Percentiles rank a stretch among this genome's conserved stretches.
Conservation (phyloP, 2,113 vertebrate species). For the Triplophysa siluroides region DNA sequence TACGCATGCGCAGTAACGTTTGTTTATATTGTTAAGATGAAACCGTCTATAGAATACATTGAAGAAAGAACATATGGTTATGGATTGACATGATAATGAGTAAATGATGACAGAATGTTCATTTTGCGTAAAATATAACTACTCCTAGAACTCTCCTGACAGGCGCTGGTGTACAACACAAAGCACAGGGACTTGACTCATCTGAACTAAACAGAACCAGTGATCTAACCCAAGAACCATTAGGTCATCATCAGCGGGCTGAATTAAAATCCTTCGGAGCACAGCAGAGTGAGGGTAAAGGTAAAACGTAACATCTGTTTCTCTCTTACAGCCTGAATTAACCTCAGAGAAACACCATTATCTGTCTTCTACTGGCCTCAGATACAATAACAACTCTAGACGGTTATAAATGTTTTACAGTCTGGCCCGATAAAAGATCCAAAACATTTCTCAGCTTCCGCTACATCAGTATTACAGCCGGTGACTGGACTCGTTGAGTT, state of each 20-base stretch:
- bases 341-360: not conserved
- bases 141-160: not conserved
- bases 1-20: too few species aligned
- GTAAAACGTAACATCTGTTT: slow-evolving; percentile 23
- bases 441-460: slow-evolving; percentile 3
- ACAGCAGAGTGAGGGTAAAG: not conserved
- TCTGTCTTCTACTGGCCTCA: slow-evolving; percentile 1
- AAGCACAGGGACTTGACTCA: not conserved
- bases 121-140: too few species aligned
- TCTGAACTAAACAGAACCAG: not conserved
- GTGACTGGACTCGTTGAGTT: slow-evolving; percentile 1
- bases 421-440: not conserved
- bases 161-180: not conserved
- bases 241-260: not conserved
- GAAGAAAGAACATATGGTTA: too few species aligned
- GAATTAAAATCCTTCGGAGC: slow-evolving; percentile 18
- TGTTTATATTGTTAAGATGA: too few species aligned
- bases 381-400: slow-evolving; percentile 25
- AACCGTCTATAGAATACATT: too few species aligned
- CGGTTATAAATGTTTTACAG: slow-evolving; percentile 15
- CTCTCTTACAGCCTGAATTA: slow-evolving; percentile 4
- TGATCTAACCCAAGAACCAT: slow-evolving; percentile 14
- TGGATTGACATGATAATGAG: not conserved
- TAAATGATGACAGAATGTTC: too few species aligned
- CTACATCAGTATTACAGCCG: not conserved